Base-by-base conservation (phyloP, 2,888 invertebrate species). In the Synergus japonicus region DNA sequence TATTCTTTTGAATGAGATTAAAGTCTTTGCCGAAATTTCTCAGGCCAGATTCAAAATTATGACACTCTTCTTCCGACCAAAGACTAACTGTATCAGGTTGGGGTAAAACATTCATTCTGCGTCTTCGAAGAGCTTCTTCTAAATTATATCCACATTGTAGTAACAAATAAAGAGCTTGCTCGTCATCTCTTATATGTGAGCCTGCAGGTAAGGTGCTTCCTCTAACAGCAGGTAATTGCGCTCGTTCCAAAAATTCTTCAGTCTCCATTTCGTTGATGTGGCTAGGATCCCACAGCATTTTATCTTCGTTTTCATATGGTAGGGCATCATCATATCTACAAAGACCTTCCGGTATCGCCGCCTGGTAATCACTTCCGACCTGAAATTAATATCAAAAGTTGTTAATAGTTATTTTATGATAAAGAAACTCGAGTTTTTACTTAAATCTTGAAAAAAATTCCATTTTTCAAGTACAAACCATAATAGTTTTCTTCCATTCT, bases 11-110 rank as follows among this genome's bases (percentile, higher is more conserved):
- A 90, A 99, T 99, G 84, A 96, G 94, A 91, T 97, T 97, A 92
- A 99, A 99, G 93, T 99, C 98, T 93, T 99, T 99, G 46, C 99
- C 99, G 89, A 97, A 98, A 80, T 95, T 95, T 89, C 98, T 95
- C 10, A 99, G 94, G 60, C 99, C 99, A 89, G 97, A 96, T 93
- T 99, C 99, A 93, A 99, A 99, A 92, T 98, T 97, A 79, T 97
- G 95, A 92, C 98, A 98, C 91, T 99, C 99, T 89, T 98, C 98
- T 91, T 99, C 98, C 1, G 98, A 98, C 98, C 99, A 99, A 3
- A 97, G 94, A 88, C 97, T 97, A 93, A 96, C 95, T 0, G 96
- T 95, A 87, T 96, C 96, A 1, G 95, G 94, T 22, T 95, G 94
- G 15, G 94, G 93, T 78, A 96, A 94, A 9, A 95, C 95, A 85